A percentile compares a stretch with the other conserved stretches of the same genome.
Conservation (phyloP, 2,113 vertebrate species). For the Nothobranchius furzeri region DNA sequence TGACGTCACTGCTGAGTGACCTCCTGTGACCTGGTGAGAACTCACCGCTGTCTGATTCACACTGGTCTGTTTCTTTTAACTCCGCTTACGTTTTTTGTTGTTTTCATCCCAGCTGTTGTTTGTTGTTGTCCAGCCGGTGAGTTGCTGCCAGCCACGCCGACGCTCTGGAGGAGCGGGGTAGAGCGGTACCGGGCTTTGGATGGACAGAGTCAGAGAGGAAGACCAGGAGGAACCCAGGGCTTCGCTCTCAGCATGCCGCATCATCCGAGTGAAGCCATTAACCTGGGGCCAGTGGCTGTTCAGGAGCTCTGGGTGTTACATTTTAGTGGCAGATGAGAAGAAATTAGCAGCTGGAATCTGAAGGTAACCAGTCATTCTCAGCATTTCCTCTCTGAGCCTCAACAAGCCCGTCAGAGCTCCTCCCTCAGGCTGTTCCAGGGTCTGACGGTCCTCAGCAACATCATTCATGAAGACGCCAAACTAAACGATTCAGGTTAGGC, state of each 20-base stretch:
- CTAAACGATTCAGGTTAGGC: neutral
- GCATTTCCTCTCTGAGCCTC: too few species aligned
- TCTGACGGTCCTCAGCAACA: constrained; percentile 13
- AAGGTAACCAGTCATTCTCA: constrained; percentile 6
- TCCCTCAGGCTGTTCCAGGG: neutral
- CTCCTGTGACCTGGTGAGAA: too few species aligned
- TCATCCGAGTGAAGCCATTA: constrained; percentile 60
- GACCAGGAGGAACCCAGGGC: constrained; percentile 8
- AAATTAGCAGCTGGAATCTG: constrained; percentile 60
- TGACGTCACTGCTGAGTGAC: too few species aligned
- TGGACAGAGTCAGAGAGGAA: constrained; percentile 57
- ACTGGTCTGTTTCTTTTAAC: too few species aligned
- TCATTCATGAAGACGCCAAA: neutral
- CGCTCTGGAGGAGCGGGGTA: too few species aligned
- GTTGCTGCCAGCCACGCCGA: too few species aligned
- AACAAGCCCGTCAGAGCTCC: too few species aligned
- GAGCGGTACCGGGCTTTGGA: too few species aligned
- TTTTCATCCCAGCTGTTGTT: too few species aligned
- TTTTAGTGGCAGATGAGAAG: constrained; percentile 70
- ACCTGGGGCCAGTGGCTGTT: constrained; percentile 54
- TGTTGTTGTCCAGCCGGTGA: too few species aligned
- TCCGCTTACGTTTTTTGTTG: too few species aligned
- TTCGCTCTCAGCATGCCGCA: constrained; percentile 44
- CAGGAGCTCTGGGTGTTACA: constrained; percentile 54
- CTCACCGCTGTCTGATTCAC: too few species aligned